These are phyloP conservation scores for Archips xylosteana DNA, from an alignment of 2,888 invertebrate species.

Conservation along the genomic window DNA sequence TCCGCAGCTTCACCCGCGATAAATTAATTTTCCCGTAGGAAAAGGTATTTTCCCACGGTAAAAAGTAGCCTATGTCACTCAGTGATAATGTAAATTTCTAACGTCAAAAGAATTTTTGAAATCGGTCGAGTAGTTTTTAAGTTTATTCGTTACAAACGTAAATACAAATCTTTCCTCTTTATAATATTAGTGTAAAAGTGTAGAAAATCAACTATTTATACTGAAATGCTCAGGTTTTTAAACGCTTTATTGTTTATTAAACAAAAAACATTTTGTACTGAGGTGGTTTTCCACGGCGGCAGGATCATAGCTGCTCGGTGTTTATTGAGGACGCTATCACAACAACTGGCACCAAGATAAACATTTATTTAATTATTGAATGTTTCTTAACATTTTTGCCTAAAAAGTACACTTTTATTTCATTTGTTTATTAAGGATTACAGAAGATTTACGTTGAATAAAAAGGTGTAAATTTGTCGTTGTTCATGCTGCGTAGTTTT, in stretches of 20 bases:
- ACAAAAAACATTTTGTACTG: background rate
- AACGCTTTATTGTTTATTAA: background rate
- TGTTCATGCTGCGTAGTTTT: background rate
- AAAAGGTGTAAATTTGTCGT: background rate
- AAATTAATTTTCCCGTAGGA: too few relatives aligned
- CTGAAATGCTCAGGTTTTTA: background rate
- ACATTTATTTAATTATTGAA: slow-evolving; percentile 12
- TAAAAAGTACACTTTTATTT: background rate
- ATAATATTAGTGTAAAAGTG: too few relatives aligned
- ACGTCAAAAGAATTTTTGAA: too few relatives aligned
- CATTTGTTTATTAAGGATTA: background rate
- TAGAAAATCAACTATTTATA: too few relatives aligned
- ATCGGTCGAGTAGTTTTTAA: too few relatives aligned
- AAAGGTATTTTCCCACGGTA: too few relatives aligned
- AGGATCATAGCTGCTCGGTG: background rate
- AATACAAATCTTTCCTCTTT: too few relatives aligned
- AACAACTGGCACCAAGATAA: background rate
- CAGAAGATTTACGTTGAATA: background rate
- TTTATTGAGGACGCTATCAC: slow-evolving; percentile 13
- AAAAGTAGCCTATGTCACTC: too few relatives aligned
- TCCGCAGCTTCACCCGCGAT: too few relatives aligned
- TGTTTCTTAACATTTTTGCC: background rate
- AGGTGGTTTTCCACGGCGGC: background rate
- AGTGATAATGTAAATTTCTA: too few relatives aligned
- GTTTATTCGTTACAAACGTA: too few relatives aligned